Percentiles rank a stretch among this genome's conserved stretches.
These are phyloP conservation scores for Eulemur rubriventer DNA, from an alignment of 2,797 vertebrate genomes.

Conservation along the genomic window DNA sequence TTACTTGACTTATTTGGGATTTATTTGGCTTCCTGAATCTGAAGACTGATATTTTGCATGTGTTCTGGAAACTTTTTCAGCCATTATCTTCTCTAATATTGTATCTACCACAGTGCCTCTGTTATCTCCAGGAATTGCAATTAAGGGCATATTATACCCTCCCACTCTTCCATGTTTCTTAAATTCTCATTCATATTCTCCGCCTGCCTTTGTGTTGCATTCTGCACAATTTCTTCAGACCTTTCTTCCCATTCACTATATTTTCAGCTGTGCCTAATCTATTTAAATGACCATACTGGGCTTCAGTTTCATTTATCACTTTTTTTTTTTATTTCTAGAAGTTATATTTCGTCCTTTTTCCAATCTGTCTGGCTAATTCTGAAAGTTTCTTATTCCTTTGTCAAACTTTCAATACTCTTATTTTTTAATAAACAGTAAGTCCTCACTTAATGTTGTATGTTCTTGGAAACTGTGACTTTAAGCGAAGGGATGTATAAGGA, in stretches of 20 bases:
- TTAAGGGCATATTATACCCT: not conserved
- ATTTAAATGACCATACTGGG: not conserved
- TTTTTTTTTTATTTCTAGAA: not conserved
- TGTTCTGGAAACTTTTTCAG: not conserved
- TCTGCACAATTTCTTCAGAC: not conserved
- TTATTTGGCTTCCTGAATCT: not conserved
- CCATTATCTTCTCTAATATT: not conserved
- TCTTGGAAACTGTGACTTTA: not conserved
- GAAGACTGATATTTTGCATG: not conserved
- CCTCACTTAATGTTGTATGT: not conserved
- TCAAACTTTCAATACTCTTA: not conserved
- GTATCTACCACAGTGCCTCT: not conserved
- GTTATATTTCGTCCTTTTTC: not conserved
- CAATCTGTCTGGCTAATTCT: not conserved
- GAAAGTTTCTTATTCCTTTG: not conserved
- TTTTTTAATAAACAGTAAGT: not conserved
- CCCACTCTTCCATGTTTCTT: not conserved
- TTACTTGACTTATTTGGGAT: not conserved
- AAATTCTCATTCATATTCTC: not conserved
- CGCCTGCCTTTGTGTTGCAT: not conserved
- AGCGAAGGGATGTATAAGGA: not conserved
- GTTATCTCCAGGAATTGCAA: not conserved
- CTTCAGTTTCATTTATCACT: not conserved
- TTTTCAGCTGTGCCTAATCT: not conserved
- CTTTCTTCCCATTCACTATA: not conserved